A percentile compares a stretch with the other conserved stretches of the same genome.
Conservation (phyloP, 2,888 invertebrate genomes). For the Cancer borealis region DNA sequence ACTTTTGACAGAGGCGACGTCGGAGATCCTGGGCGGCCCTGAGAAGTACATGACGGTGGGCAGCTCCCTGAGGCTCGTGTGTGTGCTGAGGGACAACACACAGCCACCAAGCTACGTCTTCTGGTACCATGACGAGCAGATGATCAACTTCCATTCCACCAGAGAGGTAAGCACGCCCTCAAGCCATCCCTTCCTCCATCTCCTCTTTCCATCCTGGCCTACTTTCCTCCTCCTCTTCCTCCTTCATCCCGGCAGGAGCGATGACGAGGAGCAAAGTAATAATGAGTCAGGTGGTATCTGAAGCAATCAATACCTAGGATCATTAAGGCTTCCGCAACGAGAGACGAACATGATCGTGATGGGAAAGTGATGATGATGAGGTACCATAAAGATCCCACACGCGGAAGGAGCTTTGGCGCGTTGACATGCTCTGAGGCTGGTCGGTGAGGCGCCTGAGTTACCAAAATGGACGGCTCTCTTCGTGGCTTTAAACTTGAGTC, state of each 20-base stretch:
- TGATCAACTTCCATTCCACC: constrained; percentile 92
- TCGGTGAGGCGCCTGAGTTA: background rate
- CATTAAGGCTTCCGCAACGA: constrained; percentile 30
- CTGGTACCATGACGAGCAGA: constrained; percentile 91
- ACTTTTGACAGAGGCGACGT: constrained; percentile 80
- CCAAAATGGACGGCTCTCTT: constrained; percentile 4
- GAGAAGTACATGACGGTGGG: constrained; percentile 94
- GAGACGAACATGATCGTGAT: constrained; percentile 41
- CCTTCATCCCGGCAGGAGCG: background rate
- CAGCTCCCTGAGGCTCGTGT: constrained; percentile 89
- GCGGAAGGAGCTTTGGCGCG: background rate
- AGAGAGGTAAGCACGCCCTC: constrained; percentile 81
- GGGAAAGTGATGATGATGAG: constrained; percentile 38
- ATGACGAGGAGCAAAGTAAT: background rate
- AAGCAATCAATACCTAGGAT: constrained; percentile 18
- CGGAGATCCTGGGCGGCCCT: constrained; percentile 89
- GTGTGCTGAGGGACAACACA: constrained; percentile 87
- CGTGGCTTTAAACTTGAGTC: background rate
- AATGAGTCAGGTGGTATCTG: constrained; percentile 25
- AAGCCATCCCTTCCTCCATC: background rate
- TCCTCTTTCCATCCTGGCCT: background rate
- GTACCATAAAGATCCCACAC: background rate
- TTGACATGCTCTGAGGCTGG: background rate
- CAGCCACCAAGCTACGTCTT: constrained; percentile 91
- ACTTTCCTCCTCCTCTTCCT: background rate